Conservation (phyloP, 2,797 vertebrate genomes). For the Coregonus sp. region DNA sequence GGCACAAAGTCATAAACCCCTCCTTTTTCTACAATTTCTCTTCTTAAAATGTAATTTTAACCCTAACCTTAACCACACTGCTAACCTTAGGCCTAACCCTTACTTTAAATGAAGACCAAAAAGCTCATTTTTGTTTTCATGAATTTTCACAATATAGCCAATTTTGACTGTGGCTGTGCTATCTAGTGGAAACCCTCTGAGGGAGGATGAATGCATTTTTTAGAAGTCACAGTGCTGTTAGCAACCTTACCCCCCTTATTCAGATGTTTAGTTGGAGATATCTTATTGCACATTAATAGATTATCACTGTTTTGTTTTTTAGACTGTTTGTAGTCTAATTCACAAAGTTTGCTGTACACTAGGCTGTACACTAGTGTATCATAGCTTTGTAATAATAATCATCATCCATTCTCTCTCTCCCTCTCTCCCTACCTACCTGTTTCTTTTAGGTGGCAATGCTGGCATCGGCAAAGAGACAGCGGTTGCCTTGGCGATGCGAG, state of each 20-base stretch:
- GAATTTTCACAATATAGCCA: too few relatives aligned
- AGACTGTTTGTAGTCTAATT: neutral
- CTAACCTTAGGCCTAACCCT: too few relatives aligned
- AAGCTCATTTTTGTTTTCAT: too few relatives aligned
- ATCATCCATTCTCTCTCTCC: neutral
- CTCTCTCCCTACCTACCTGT: neutral
- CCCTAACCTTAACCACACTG: too few relatives aligned
- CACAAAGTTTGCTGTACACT: neutral
- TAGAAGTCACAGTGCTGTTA: neutral
- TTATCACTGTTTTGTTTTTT: neutral
- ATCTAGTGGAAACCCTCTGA: too few relatives aligned
- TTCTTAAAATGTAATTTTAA: too few relatives aligned
- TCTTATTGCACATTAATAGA: neutral
- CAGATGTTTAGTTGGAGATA: neutral
- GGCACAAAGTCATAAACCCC: too few relatives aligned
- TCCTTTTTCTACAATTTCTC: too few relatives aligned
- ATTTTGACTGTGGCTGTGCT: too few relatives aligned
- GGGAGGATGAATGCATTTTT: too few relatives aligned
- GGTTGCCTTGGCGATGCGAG: conserved; percentile 73
- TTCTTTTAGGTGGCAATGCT: conserved; percentile 72
- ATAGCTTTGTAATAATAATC: neutral
- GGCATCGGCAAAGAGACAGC: conserved; percentile 81
- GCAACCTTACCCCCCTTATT: neutral
- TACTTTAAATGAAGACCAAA: too few relatives aligned
- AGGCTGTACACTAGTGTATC: neutral